Evolutionary conservation across 1,140 invertebrate genomes (phyloP).

Genomic region (Acromyrmex heyeri): DNA sequence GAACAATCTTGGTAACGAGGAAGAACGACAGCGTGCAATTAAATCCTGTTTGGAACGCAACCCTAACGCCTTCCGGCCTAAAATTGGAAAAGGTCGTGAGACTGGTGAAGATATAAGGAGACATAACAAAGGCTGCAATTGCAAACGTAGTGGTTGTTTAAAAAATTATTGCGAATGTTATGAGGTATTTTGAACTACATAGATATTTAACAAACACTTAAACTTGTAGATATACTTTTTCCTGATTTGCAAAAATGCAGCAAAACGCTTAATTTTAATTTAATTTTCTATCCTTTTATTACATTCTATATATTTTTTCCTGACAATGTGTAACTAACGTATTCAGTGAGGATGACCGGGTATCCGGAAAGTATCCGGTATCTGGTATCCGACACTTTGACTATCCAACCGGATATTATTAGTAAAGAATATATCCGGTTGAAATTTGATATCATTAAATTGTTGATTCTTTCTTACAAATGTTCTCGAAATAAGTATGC

Average conservation of each 20-base stretch:
- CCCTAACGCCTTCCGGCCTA: conserved; percentile 98
- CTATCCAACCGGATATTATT: too few relatives aligned
- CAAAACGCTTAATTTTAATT: not conserved
- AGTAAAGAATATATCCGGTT: too few relatives aligned
- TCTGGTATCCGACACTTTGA: too few relatives aligned
- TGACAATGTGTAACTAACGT: not conserved
- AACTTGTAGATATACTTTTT: not conserved
- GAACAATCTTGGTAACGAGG: conserved; percentile 98
- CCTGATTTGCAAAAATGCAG: not conserved
- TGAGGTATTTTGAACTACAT: conserved; percentile 89
- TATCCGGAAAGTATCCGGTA: too few relatives aligned
- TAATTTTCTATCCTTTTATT: not conserved
- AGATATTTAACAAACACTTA: conserved; percentile 9
- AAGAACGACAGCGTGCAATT: conserved; percentile 97
- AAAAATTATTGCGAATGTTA: conserved; percentile 99
- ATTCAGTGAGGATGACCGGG: too few relatives aligned
- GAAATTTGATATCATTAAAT: too few relatives aligned
- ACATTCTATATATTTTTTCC: not conserved
- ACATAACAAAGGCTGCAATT: conserved; percentile 99
- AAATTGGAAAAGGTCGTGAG: conserved; percentile 95
- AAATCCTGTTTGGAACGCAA: conserved; percentile 97
- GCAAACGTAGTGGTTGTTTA: conserved; percentile 98
- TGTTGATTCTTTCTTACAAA: too few relatives aligned
- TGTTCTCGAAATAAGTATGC: too few relatives aligned
- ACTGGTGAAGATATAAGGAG: conserved; percentile 90